Evolutionary conservation across 2,113 vertebrate genomes (phyloP), one percentile per base, ranked within the genome.

Genomic region (Jaculus jaculus): DNA sequence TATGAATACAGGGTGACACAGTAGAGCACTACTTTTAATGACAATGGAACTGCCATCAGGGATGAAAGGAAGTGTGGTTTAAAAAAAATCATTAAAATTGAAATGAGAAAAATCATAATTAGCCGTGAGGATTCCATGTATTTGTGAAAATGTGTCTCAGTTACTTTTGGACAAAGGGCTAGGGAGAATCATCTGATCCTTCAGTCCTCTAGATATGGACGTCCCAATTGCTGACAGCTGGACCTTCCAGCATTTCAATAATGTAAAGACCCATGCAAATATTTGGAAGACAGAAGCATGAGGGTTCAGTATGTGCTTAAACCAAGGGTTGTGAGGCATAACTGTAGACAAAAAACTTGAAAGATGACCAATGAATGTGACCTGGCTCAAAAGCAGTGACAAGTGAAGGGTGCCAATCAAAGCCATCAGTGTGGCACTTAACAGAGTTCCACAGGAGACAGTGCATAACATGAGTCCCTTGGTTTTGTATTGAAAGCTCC

Each of bases 1-100:
- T 97, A 95, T 97, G 97, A 97, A 97, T 97, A 95, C 96, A 94
- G 93, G 81, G 65, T 74, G 84, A 39, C 93, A 98, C 96, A 96
- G 94, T 96, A 91, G 87, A 4, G 3, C 80, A 68, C 95, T 93
- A 96, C 97, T 98, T 97, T 94, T 94, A 97, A 97, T 87, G 94
- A 96, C 96, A 96, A 97, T 96, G 95, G 94, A 97, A 92, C 88
- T 96, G 95, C 96, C 95, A 71, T 1, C 86, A 94, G 84, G 93
- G 91, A 87, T 90, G 96, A 90, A 95, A 96, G 86, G 92, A 96
- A 95, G 92, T 96, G 94, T 94, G 97, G 95, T 73, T 94, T 21
- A 94, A 92, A 94, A 91, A 96, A 97, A 96, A 96, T 89, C 92
- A 96, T 97, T 97, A 97, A 97, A 97, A 97, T 87, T 89, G 87